phyloP scores from a whole-genome alignment of 2,113 vertebrate genomes.

The Vulpes ferrilata region DNA sequence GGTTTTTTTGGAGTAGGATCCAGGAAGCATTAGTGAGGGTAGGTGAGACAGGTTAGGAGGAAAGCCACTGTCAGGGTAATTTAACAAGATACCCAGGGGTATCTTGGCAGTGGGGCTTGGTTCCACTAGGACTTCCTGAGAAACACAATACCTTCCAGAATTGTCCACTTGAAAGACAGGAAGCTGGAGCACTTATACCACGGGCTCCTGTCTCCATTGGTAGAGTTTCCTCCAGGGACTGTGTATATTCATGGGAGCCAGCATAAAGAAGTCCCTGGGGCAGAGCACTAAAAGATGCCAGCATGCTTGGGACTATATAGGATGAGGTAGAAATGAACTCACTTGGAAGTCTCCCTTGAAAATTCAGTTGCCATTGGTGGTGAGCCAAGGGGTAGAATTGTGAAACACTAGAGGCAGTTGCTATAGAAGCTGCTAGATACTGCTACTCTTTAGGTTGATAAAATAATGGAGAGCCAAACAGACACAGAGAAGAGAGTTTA shows the following conservation, averaged over 20 bases:
- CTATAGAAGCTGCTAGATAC: neutral
- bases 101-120: neutral
- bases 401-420: neutral
- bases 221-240: neutral
- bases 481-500: neutral
- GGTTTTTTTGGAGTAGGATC: neutral
- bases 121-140: conserved; percentile 35
- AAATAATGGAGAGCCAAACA: neutral
- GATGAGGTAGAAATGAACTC: neutral
- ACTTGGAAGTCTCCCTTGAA: neutral
- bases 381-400: neutral
- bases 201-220: neutral
- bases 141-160: conserved; percentile 61
- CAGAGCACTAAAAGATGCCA: neutral
- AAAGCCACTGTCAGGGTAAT: neutral
- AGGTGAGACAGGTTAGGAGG: neutral
- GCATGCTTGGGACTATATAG: neutral
- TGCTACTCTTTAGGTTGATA: neutral
- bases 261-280: neutral
- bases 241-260: neutral
- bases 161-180: conserved; percentile 37
- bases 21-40: neutral
- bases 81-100: neutral
- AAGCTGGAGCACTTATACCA: conserved; percentile 31
- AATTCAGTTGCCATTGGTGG: neutral